Evolutionary conservation across 2,797 vertebrate species (phyloP).

Genomic region (Danio kyathit): DNA sequence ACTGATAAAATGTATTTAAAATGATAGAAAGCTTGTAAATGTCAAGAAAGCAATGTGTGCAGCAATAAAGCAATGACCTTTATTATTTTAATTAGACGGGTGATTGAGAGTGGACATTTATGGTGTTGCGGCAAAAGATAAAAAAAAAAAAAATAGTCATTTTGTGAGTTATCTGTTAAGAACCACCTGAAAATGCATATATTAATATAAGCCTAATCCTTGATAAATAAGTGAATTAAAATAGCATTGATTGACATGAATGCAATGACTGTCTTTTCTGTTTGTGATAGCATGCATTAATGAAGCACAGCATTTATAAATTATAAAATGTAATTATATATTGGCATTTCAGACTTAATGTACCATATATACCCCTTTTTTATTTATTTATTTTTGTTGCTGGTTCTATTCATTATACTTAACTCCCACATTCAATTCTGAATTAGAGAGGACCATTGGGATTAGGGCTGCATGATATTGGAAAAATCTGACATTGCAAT

Average conservation of each 20-base stretch:
- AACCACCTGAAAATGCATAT: neutral
- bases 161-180: slow-evolving; percentile 9
- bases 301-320: no score
- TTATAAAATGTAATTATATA: no score
- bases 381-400: no score
- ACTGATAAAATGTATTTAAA: slow-evolving; percentile 13
- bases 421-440: no score
- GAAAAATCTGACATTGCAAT: no score
- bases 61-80: slow-evolving; percentile 44
- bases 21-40: slow-evolving; percentile 38
- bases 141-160: neutral
- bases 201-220: neutral
- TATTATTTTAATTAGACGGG: slow-evolving; percentile 35
- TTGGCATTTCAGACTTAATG: no score
- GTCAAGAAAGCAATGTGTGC: slow-evolving; percentile 32
- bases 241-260: neutral
- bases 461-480: no score
- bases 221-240: neutral
- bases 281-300: no score
- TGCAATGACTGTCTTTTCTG: neutral
- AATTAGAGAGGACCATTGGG: no score
- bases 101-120: slow-evolving; percentile 17
- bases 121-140: neutral
- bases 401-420: no score
- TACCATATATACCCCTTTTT: no score